Evolutionary conservation across 2,797 vertebrate species (phyloP), one percentile per base, ranked within the genome.

Genomic region (Amblyopsis hoosieri): DNA sequence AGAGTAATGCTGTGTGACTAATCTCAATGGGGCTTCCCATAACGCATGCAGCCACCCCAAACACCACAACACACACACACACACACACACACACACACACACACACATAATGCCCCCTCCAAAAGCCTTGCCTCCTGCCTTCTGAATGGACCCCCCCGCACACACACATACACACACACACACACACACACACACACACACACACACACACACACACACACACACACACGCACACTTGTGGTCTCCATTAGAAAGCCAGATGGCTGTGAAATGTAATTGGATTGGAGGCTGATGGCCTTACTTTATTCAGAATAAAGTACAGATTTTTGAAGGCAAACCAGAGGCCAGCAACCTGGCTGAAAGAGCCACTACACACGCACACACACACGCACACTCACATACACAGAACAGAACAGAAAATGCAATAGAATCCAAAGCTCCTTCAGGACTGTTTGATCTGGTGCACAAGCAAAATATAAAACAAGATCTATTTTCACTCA

Each of bases 1-100:
- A 93, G 94, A 94, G 95, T 95, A 95, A 95, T 94, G 94, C 94
- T 91, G 92, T 93, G 93, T 95, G 95, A 95, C 95, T 96, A 96
- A 96, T 96, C 94, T 92, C 87, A 92, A 92, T 92, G 88, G 90
- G 92, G 90, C 92, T 96, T 94, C 94, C 93, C 94, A 95, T 93
- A 93, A 94, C 92, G 93, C 91, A 42, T 87, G 83, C 88, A 86
- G 85, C 88, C 90, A 83, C 88, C 91, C 89, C 84, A 82, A 89
- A 85, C 83, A 88, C 90, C 83, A 83, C 91, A 81, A 57, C 56
- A 57, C 54, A 54, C 55, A 56, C 31, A 56, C 54, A 23, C 54
- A 53, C 9, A 53, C 49, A 49, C 57, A 48, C 37, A 19, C 55
- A 45, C n/a, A n/a, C n/a, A 45, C 29, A 9, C 55, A 3, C 9